A percentile compares a stretch with the other conserved stretches of the same genome.
Conservation (phyloP, 2,797 vertebrate species). For the Pangasius sanitwongsei region DNA sequence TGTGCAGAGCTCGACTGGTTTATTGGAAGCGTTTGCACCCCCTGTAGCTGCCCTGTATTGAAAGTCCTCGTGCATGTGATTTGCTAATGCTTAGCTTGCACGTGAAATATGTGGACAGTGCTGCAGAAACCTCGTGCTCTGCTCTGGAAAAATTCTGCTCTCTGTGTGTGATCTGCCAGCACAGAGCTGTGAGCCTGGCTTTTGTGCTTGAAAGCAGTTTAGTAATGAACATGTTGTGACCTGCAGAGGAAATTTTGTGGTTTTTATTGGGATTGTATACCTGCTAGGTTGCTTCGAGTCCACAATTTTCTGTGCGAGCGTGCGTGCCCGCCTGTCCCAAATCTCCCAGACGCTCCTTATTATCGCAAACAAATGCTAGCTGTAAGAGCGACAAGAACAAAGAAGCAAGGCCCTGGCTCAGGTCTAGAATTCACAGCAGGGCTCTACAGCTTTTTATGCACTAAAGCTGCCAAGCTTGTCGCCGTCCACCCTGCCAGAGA, state of each 20-base stretch:
- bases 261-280: not conserved
- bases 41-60: not conserved
- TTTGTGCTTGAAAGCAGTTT: not conserved
- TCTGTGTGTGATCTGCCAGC: not conserved
- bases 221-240: constrained; percentile 1
- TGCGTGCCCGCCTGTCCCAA: not conserved
- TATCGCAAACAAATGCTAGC: not conserved
- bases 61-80: not conserved
- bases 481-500: not conserved
- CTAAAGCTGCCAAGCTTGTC: not conserved
- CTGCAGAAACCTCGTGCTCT: not conserved
- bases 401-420: not conserved
- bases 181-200: not conserved
- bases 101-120: not conserved
- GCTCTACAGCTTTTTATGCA: not conserved
- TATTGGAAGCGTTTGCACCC: not conserved
- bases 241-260: not conserved
- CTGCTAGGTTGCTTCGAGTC: not conserved
- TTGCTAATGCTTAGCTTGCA: not conserved
- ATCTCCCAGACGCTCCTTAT: not conserved
- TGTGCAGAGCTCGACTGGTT: not conserved
- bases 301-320: not conserved
- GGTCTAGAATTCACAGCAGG: not conserved
- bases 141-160: not conserved
- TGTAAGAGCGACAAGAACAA: not conserved